Evolutionary conservation across 2,797 vertebrate genomes (phyloP).

Genomic region (Anomalospiza imberbis): DNA sequence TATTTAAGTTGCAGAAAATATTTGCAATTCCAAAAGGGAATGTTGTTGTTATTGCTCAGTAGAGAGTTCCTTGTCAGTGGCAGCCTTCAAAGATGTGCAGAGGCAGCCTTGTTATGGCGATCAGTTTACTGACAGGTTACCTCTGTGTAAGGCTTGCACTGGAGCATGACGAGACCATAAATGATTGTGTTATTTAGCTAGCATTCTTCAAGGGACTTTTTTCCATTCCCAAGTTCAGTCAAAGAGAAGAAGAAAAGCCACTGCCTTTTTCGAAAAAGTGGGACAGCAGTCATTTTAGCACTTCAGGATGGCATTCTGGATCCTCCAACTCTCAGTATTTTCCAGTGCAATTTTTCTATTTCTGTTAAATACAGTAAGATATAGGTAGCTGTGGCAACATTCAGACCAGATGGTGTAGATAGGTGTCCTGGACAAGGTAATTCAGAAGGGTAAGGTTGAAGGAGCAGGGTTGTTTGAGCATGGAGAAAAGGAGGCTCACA

Average conservation of each 20-base stretch:
- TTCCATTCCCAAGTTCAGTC: not conserved
- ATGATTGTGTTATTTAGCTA: not conserved
- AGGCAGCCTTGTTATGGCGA: not conserved
- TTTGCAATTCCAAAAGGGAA: not conserved
- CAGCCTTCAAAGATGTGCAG: not conserved
- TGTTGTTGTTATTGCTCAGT: not conserved
- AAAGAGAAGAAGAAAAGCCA: not conserved
- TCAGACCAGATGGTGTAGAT: not conserved
- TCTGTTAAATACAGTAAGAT: not conserved
- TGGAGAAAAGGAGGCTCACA: not conserved
- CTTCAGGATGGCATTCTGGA: not conserved
- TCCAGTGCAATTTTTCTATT: not conserved
- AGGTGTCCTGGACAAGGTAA: not conserved
- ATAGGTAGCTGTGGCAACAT: not conserved
- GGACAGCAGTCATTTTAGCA: not conserved
- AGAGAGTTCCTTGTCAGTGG: not conserved
- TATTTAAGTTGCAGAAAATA: not conserved
- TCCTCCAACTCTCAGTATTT: not conserved
- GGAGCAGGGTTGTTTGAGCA: not conserved
- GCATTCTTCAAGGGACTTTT: not conserved
- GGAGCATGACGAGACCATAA: not conserved
- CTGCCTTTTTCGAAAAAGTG: not conserved
- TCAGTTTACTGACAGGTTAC: not conserved
- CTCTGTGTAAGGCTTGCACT: not conserved
- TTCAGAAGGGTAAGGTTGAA: not conserved